Evolutionary conservation across 2,888 invertebrate genomes (phyloP), one percentile per base, ranked within the genome.

Genomic region (Thecophora atra): DNA sequence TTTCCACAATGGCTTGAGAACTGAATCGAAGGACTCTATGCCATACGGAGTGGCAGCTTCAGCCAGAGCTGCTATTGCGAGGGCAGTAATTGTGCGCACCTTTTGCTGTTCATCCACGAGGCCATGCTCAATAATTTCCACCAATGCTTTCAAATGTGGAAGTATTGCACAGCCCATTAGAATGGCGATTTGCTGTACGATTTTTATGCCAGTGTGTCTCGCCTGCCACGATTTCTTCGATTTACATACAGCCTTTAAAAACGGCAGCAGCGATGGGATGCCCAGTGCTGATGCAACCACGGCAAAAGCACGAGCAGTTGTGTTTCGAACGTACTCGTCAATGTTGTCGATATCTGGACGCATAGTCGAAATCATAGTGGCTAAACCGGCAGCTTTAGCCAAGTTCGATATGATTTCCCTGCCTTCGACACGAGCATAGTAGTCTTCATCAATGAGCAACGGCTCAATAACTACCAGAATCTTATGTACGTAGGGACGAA

Each of bases 351-450:
- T 99, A 88, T 99, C 99, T 0, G 99, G 99, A 84, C 99, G 90
- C 99, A 99, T 99, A 0, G 99, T 99, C 5, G 99, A 99, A 82
- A 99, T 99, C 99, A 99, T 99, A 17, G 99, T 99, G 4, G 99
- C 99, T 71, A 99, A 88, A 72, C 99, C 99, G 3, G 99, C 99
- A 1, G 99, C 99, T 88, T 99, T 99, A 0, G 99, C 99, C 83
- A 99, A 89, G 87, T 99, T 99, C 0, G 98, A 98, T 83, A 99
- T 99, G 79, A 99, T 99, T 88, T 99, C 99, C 82, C 99, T 91
- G 78, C 99, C 99, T 87, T 99, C 99, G 11, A 99, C 99, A 85
- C 99, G 94, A 30, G 99, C 99, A 86, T 99, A 99, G 88, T 99
- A 99, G 87, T 99, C 99, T 90, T 99, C 99, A 86, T 99, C 99